phyloP scores from a whole-genome alignment of 2,888 invertebrate genomes.

The Lordiphosa fenestrarum region DNA sequence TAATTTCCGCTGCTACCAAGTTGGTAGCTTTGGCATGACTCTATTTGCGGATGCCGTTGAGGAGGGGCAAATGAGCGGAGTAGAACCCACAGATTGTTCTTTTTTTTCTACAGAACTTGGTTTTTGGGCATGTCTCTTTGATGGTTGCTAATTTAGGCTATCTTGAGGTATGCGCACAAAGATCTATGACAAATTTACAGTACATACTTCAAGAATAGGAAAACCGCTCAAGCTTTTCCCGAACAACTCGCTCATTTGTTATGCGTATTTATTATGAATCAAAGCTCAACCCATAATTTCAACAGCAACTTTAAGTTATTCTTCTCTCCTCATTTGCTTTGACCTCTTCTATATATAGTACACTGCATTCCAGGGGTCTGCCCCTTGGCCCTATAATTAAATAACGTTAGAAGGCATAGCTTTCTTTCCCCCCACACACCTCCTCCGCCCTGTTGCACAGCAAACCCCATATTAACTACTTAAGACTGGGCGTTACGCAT shows the following conservation, averaged over 20 bases:
- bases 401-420: slow-evolving; percentile 24
- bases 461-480: slow-evolving; percentile 53
- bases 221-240: too few species aligned
- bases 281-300: not conserved
- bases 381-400: slow-evolving; percentile 42
- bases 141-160: slow-evolving; percentile 24
- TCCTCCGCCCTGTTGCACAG: not conserved
- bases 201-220: not conserved
- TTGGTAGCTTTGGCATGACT: slow-evolving; percentile 41
- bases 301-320: not conserved
- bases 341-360: slow-evolving; percentile 1
- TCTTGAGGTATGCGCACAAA: slow-evolving; percentile 15
- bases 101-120: slow-evolving; percentile 25
- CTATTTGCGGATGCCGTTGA: slow-evolving; percentile 43
- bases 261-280: not conserved
- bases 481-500: slow-evolving; percentile 53
- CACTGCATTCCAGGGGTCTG: slow-evolving; percentile 18
- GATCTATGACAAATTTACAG: slow-evolving; percentile 9
- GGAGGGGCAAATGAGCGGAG: slow-evolving; percentile 2
- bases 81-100: slow-evolving; percentile 12
- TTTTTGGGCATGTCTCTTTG: slow-evolving; percentile 11
- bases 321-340: not conserved
- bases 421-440: not conserved
- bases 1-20: slow-evolving; percentile 67
- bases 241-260: too few species aligned